Evolutionary conservation across 2,888 invertebrate species (phyloP).

Genomic region (Leucophora obtusa): DNA sequence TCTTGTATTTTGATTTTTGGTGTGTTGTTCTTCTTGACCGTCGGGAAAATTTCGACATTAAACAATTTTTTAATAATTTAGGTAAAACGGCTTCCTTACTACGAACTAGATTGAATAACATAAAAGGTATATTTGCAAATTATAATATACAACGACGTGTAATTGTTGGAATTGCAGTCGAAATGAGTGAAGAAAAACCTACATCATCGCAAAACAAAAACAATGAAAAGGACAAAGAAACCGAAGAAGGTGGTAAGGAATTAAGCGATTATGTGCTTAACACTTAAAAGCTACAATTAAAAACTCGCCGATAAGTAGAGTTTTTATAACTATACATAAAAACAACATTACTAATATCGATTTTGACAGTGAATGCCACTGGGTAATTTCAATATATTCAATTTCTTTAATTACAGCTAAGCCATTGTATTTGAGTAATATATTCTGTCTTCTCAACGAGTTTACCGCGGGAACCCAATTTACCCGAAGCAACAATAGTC

Average conservation of each 20-base stretch:
- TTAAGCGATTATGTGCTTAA: too few species aligned
- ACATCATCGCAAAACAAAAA: conserved; percentile 51
- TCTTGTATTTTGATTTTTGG: conserved; percentile 24
- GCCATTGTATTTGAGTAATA: too few species aligned
- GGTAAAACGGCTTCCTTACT: conserved; percentile 57
- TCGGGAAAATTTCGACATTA: conserved; percentile 16
- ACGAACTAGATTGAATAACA: conserved; percentile 17
- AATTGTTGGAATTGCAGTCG: conserved; percentile 28
- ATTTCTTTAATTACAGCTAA: too few species aligned
- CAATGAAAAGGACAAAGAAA: conserved; percentile 4
- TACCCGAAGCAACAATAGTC: too few species aligned
- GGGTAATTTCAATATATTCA: too few species aligned
- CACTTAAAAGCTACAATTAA: too few species aligned
- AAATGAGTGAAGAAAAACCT: conserved; percentile 63
- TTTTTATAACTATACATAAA: too few species aligned
- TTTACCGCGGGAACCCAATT: too few species aligned
- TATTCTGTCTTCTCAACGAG: too few species aligned
- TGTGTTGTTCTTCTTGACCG: neutral
- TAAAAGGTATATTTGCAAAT: conserved; percentile 9
- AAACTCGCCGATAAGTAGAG: too few species aligned
- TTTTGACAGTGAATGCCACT: too few species aligned
- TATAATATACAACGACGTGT: conserved; percentile 6
- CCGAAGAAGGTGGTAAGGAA: conserved; percentile 39
- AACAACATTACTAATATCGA: too few species aligned
- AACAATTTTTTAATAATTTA: neutral